Evolutionary conservation across 2,888 invertebrate genomes (phyloP), one percentile per base, ranked within the genome.

Genomic region (Cantharis rufa): DNA sequence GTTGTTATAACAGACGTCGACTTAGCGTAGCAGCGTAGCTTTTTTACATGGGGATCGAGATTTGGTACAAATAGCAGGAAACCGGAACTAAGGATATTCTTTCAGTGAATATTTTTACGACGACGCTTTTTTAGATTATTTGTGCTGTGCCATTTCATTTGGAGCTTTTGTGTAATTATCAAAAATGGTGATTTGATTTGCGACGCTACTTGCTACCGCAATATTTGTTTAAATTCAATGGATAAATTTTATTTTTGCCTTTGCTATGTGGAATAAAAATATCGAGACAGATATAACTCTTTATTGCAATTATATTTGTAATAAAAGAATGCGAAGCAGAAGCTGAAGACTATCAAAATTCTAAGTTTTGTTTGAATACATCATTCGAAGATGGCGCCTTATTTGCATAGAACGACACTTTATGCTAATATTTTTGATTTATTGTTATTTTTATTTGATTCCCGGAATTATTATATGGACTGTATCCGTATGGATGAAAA

Each of bases 401-500:
- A 88, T 88, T 88, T 87, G 87, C 88, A 88, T 88, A 86, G 84
- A 84, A 83, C 85, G 87, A 84, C 87, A 85, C 84, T 86, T 88
- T 88, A 88, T 88, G 88, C 87, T 87, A 88, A 88, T 87, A 84
- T 79, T 76, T 78, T 81, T 87, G 88, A 88, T 88, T 88, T 88
- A 88, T 87, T 82, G 87, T 88, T 88, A 88, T 88, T 88, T 88
- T 88, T 88, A 88, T 88, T 88, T 87, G 88, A 88, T 88, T 88
- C 88, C 84, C 87, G 87, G 84, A 88, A 88, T 88, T 88, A 88
- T 88, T 88, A 88, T 88, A 88, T 88, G 88, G 88, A 88, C 88
- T 88, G 88, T 88, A 88, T 88, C 88, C 88, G 88, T 88, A 88
- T 88, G 88, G 88, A 88, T 88, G 86, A 85, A 88, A 88, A 88